Percentiles rank a stretch among this genome's conserved stretches.
Evolutionary conservation across 2,113 vertebrate genomes (phyloP).

Genomic region (Leptobrachium leishanense): DNA sequence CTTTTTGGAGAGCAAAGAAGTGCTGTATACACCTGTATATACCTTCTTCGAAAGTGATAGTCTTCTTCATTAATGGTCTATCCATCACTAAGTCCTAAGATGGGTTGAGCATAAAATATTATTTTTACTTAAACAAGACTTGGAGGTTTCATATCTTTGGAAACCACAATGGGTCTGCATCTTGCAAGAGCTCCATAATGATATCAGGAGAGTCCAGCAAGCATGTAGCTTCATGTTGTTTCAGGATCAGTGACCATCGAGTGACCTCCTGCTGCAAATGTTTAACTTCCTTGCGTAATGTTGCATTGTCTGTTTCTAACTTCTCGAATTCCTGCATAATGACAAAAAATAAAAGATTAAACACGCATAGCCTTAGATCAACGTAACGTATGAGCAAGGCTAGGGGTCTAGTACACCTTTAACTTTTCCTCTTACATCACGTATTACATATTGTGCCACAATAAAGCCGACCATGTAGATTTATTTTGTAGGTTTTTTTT

Average conservation of each 20-base stretch:
- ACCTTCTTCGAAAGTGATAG: too few species aligned
- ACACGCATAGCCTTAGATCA: not conserved
- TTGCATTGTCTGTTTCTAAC: constrained; percentile 31
- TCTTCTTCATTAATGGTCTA: too few species aligned
- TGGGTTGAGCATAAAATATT: too few species aligned
- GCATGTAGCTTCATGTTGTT: constrained; percentile 32
- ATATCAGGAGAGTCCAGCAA: constrained; percentile 23
- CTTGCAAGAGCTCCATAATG: constrained; percentile 14
- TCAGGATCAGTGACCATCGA: not conserved
- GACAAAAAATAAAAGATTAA: not conserved
- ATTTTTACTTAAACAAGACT: not conserved
- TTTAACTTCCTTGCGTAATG: constrained; percentile 27
- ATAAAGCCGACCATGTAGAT: too few species aligned
- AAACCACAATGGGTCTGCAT: not conserved
- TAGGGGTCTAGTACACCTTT: too few species aligned
- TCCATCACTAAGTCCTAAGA: too few species aligned
- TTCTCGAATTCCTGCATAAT: constrained; percentile 24
- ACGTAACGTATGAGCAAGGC: too few species aligned
- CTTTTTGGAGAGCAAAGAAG: too few species aligned
- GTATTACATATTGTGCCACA: too few species aligned
- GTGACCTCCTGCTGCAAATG: constrained; percentile 6
- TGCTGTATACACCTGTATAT: too few species aligned
- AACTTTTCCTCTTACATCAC: too few species aligned
- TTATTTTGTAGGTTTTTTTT: too few species aligned
- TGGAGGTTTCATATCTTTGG: not conserved